Evolutionary conservation across 2,797 vertebrate genomes (phyloP), one percentile per base, ranked within the genome.

Genomic region (Phalloptychus januarius): DNA sequence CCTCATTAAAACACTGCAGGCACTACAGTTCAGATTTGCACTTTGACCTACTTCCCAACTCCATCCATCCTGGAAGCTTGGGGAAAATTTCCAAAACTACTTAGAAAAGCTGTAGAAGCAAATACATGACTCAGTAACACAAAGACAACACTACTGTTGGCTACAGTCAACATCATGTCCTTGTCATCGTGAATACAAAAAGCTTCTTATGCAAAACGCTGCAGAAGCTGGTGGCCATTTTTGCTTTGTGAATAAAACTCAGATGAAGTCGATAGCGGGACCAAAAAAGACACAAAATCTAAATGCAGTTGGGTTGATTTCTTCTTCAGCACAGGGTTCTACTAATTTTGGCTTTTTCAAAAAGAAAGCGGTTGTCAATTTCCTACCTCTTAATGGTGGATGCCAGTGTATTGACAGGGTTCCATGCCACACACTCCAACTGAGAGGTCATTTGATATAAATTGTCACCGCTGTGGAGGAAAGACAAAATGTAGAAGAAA

Each of bases 371-470:
- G 80, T 79, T 85, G 83, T 71, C 72, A 33, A 69, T 74, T 77
- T 89, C 91, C 91, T 96, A 98, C 97, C 98, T 97, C 94, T 98
- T 98, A 79, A 97, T 92, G 33, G 96, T 96, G 85, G 97, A 96
- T 84, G 97, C 95, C 94, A 99, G 91, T 65, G 93, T 75, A 94
- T 96, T 98, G 95, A 98, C 97, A 85, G 97, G 97, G 88, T 97
- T 98, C 97, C 97, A 98, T 80, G 95, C 96, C 96, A 98, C 97
- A 94, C 97, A 99, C 92, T 98, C 97, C 87, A 99, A 95, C 94
- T 97, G 97, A 77, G 97, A 98, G 80, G 97, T 97, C 97, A 99
- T 98, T 95, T 99, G 97, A 95, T 98, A 98, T 92, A 99, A 95
- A 96, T 98, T 98, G 92, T 98, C 97, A 85, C 97, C 97, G 93